A percentile compares a stretch with the other conserved stretches of the same genome.
phyloP scores from a whole-genome alignment of 2,113 vertebrate genomes.

The Labeo catla region DNA sequence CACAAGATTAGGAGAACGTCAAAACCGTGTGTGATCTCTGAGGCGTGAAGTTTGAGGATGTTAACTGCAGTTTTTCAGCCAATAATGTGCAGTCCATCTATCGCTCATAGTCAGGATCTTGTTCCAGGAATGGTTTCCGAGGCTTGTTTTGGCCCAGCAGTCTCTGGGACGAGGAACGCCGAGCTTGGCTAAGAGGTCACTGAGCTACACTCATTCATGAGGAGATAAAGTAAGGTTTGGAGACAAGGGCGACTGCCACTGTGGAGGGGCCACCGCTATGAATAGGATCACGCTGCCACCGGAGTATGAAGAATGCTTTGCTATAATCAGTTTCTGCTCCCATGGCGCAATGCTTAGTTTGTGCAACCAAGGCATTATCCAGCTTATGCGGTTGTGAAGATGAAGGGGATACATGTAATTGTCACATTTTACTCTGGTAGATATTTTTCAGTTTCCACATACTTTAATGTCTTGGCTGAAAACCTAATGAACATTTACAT shows the following conservation, averaged over 20 bases:
- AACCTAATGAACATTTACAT: not conserved
- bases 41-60: slow-evolving; percentile 30
- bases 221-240: slow-evolving; percentile 1
- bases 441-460: not conserved
- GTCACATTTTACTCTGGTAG: not conserved
- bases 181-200: slow-evolving; percentile 5
- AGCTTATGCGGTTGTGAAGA: not conserved
- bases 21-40: slow-evolving; percentile 26
- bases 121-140: slow-evolving; percentile 35
- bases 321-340: slow-evolving; percentile 29
- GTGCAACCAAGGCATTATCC: not conserved
- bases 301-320: slow-evolving; percentile 20
- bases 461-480: not conserved
- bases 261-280: not conserved
- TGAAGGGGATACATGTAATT: not conserved
- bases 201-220: slow-evolving; percentile 9
- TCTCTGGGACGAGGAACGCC: not conserved
- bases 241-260: not conserved
- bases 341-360: slow-evolving; percentile 12
- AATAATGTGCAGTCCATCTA: slow-evolving; percentile 34
- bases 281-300: slow-evolving; percentile 9
- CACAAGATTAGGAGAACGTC: slow-evolving; percentile 41
- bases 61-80: slow-evolving; percentile 34
- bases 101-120: slow-evolving; percentile 12
- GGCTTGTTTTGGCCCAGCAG: slow-evolving; percentile 3